Conservation (phyloP, 2,888 invertebrate genomes). For the Phalera bucephala region DNA sequence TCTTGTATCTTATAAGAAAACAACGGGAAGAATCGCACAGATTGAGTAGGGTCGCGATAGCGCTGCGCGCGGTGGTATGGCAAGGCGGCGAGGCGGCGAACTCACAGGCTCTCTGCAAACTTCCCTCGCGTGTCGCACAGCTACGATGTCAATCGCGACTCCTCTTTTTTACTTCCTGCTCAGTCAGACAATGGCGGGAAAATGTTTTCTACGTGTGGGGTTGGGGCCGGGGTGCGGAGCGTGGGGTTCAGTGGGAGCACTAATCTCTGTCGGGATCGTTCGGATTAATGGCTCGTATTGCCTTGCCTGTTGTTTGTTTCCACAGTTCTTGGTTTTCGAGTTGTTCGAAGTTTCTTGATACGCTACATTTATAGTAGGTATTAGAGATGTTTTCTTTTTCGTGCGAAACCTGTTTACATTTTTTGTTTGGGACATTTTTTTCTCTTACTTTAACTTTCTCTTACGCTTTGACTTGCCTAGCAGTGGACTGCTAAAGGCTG, state of each 20-base stretch:
- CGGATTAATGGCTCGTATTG: conserved; percentile 78
- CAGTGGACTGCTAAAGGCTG: no score
- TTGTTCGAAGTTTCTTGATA: conserved; percentile 61
- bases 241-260: conserved; percentile 69
- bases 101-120: conserved; percentile 10
- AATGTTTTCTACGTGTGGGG: conserved; percentile 72
- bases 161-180: conserved; percentile 66
- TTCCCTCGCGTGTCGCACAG: conserved; percentile 31
- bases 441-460: conserved; percentile 6
- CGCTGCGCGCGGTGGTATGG: conserved; percentile 4
- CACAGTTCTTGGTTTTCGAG: conserved; percentile 58
- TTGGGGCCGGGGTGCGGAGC: conserved; percentile 57
- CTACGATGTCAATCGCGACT: conserved; percentile 70
- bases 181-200: conserved; percentile 74
- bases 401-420: conserved; percentile 1
- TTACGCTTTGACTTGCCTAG: no score
- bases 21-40: conserved; percentile 52
- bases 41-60: conserved; percentile 22
- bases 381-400: conserved; percentile 34
- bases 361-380: conserved; percentile 35
- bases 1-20: conserved; percentile 51
- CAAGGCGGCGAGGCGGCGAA: conserved; percentile 6
- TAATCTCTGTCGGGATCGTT: conserved; percentile 77
- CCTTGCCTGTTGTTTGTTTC: conserved; percentile 73
- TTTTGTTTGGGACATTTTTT: not conserved